Conservation (phyloP, 2,888 invertebrate species). For the Frankliniella intonsa region DNA sequence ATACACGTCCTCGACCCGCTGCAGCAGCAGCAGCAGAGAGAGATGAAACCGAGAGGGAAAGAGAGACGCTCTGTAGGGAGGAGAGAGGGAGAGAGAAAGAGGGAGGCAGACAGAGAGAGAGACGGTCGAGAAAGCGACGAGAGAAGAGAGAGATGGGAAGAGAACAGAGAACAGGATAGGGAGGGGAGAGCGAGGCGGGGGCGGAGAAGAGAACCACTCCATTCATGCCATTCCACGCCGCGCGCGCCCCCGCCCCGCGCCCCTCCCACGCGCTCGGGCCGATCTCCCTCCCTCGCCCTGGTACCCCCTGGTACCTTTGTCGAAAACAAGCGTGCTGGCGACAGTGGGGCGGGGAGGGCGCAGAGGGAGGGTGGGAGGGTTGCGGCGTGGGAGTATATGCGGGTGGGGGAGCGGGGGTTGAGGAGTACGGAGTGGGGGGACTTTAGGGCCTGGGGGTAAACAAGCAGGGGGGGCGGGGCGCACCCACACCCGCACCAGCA, state of each 20-base stretch:
- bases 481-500: too few species aligned
- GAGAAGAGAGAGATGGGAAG: background rate
- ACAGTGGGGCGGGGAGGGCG: background rate
- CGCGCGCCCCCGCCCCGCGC: background rate
- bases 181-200: background rate
- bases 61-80: background rate
- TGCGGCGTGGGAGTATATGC: too few species aligned
- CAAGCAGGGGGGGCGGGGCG: too few species aligned
- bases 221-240: background rate
- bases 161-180: background rate
- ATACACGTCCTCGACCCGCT: conserved; percentile 36
- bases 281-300: conserved; percentile 32
- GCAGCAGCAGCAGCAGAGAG: conserved; percentile 39
- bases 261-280: conserved; percentile 33
- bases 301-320: conserved; percentile 13
- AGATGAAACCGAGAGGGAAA: background rate
- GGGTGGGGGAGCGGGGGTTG: background rate
- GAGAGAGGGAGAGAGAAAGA: conserved; percentile 6
- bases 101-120: background rate
- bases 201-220: background rate
- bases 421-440: background rate
- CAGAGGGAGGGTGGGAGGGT: background rate
- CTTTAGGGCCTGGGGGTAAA: background rate
- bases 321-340: background rate
- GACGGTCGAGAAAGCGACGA: background rate